phyloP scores from a whole-genome alignment of 2,113 vertebrate species.

The Tylochromis polylepis region DNA sequence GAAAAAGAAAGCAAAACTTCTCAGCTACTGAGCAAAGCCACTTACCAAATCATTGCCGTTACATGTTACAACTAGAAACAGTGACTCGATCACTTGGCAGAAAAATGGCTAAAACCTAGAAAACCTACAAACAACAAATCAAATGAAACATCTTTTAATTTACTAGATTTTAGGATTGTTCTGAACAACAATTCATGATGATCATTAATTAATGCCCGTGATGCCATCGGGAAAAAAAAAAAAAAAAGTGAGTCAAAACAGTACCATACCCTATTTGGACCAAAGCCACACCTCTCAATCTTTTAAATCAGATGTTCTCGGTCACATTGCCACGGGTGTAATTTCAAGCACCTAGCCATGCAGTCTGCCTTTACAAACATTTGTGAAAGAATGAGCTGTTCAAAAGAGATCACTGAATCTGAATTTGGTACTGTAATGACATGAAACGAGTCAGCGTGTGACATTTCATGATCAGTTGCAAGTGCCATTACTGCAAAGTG shows the following conservation, averaged over 20 bases:
- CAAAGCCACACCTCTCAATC: not conserved
- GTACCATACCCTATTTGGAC: not conserved
- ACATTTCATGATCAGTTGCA: not conserved
- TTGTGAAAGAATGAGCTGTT: not conserved
- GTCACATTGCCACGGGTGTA: not conserved
- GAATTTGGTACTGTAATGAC: not conserved
- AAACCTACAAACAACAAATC: not conserved
- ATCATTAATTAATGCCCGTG: not conserved
- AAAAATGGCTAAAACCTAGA: not conserved
- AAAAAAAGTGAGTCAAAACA: too few relatives aligned
- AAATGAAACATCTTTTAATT: not conserved
- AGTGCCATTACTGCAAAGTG: not conserved
- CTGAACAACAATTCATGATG: not conserved
- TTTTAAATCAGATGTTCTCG: not conserved
- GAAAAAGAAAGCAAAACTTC: not conserved
- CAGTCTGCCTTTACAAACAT: not conserved
- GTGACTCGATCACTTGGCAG: not conserved
- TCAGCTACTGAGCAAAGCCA: not conserved
- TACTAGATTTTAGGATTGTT: not conserved
- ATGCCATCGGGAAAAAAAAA: not conserved
- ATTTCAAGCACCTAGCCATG: not conserved
- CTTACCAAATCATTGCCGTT: not conserved
- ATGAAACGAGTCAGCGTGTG: not conserved
- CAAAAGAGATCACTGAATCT: not conserved
- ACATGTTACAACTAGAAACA: not conserved